phyloP scores from a whole-genome alignment of 2,113 vertebrate genomes.

The Lycaon pictus region DNA sequence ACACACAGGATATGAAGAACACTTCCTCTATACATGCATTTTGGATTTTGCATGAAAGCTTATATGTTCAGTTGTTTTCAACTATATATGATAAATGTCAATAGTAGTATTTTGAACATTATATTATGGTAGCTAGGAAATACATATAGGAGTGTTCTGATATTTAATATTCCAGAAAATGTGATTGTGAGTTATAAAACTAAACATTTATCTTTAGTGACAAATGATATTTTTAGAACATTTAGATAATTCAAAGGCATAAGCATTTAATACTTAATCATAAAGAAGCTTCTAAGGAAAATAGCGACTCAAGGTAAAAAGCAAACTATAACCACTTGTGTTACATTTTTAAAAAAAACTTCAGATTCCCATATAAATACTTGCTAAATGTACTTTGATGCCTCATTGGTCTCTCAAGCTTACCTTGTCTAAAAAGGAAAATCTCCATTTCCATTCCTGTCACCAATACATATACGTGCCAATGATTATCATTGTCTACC shows the following conservation, averaged over 20 bases:
- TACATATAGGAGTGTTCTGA: background rate
- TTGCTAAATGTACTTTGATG: background rate
- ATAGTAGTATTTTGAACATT: background rate
- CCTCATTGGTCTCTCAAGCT: background rate
- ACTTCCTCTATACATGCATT: background rate
- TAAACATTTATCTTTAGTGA: background rate
- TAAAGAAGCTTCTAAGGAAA: background rate
- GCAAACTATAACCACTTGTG: background rate
- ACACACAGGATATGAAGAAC: background rate
- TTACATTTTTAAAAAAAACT: background rate
- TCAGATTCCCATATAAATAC: conserved; percentile 9
- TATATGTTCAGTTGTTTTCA: background rate
- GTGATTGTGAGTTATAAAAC: background rate
- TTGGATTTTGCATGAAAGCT: background rate
- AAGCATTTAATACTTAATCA: background rate
- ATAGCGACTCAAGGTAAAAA: background rate
- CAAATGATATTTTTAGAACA: background rate
- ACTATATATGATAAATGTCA: background rate
- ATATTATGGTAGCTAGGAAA: background rate
- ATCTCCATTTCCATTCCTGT: background rate
- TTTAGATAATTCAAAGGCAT: background rate
- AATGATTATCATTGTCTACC: background rate
- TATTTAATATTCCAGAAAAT: background rate
- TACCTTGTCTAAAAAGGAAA: background rate
- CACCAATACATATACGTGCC: background rate